phyloP scores from a whole-genome alignment of 2,888 invertebrate species.

The Leptothorax acervorum region DNA sequence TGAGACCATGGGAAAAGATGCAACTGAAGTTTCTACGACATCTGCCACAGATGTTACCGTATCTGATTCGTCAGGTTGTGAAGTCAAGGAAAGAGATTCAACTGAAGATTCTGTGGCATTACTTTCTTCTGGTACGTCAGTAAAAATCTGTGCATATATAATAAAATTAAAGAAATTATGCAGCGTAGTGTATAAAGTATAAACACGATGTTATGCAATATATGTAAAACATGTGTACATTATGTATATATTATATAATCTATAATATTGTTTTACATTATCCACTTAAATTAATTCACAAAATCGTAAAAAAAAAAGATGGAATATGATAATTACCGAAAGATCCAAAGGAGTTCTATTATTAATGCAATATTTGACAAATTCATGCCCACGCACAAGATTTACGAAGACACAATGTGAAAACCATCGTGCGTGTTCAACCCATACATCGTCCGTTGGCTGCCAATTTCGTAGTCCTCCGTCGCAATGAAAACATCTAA shows the following conservation, averaged over 20 bases:
- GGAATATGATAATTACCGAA: constrained; percentile 69
- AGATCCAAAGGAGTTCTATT: constrained; percentile 80
- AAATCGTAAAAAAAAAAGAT: background rate
- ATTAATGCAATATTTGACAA: constrained; percentile 87
- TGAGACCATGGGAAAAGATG: constrained; percentile 61
- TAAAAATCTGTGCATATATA: constrained; percentile 72
- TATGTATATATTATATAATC: constrained; percentile 17
- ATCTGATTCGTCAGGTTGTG: constrained; percentile 73
- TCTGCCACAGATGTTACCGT: constrained; percentile 68
- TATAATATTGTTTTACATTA: background rate
- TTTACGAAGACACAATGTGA: constrained; percentile 94
- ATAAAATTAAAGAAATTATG: background rate
- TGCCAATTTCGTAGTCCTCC: constrained; percentile 97
- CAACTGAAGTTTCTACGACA: constrained; percentile 65
- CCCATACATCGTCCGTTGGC: constrained; percentile 95
- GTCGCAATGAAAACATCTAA: constrained; percentile 97
- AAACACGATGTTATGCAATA: background rate
- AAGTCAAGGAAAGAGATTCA: constrained; percentile 43
- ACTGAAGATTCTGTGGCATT: constrained; percentile 26
- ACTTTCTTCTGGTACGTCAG: constrained; percentile 72
- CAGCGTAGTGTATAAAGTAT: background rate
- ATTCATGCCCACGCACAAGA: constrained; percentile 93
- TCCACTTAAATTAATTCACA: background rate
- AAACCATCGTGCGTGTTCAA: constrained; percentile 97
- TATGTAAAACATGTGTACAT: constrained; percentile 23